A percentile compares a stretch with the other conserved stretches of the same genome.
Conservation (phyloP, 1,140 invertebrate species). For the Chironomus tepperi region DNA sequence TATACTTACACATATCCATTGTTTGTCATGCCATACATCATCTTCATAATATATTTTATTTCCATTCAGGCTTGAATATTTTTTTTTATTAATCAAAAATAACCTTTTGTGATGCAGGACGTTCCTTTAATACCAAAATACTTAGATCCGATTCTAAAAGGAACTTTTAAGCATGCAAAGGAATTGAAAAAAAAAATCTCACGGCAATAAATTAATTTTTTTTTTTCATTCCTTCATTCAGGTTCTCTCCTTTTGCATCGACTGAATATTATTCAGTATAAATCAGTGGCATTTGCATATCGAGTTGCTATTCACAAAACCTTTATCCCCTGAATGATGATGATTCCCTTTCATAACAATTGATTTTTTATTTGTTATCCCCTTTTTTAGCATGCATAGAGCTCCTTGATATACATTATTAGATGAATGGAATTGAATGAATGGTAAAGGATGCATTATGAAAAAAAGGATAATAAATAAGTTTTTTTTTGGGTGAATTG, state of each 20-base stretch:
- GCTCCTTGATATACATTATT: slow-evolving; percentile 4
- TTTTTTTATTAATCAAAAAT: slow-evolving; percentile 23
- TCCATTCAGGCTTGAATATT: neutral
- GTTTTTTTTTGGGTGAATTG: neutral
- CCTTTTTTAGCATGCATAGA: neutral
- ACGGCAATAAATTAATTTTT: slow-evolving; percentile 22
- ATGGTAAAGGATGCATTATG: neutral
- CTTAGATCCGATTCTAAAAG: neutral
- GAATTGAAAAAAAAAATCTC: neutral
- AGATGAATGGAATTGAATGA: neutral
- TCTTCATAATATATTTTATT: neutral
- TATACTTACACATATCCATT: neutral
- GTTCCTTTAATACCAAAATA: neutral
- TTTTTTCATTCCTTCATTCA: slow-evolving; percentile 4
- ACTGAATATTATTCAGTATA: neutral
- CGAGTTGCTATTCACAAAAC: neutral
- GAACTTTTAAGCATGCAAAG: no score
- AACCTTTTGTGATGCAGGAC: neutral
- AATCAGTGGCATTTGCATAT: neutral
- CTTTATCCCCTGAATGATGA: slow-evolving; percentile 14
- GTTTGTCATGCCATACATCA: slow-evolving; percentile 18
- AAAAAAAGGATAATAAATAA: neutral
- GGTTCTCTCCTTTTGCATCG: neutral
- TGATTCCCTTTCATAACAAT: slow-evolving; percentile 13
- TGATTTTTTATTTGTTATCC: slow-evolving; percentile 23